Evolutionary conservation across 2,113 vertebrate genomes (phyloP).

Genomic region (Rynchops niger): DNA sequence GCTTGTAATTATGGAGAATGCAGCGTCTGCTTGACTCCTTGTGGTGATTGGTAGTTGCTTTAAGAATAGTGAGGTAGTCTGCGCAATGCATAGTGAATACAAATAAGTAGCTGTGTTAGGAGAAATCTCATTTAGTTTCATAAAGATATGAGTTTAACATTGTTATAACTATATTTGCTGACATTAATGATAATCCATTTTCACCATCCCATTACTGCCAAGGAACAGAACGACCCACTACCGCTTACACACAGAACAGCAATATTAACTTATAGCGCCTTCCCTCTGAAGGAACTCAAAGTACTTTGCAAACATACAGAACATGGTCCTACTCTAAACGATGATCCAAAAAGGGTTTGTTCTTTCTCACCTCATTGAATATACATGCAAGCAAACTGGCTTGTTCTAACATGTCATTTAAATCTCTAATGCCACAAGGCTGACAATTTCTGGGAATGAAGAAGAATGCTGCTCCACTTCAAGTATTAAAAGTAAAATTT

Average conservation of each 20-base stretch:
- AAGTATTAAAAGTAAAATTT: not conserved
- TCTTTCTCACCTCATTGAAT: not conserved
- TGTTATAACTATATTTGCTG: conserved; percentile 63
- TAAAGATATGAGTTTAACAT: conserved; percentile 59
- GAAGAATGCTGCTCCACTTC: not conserved
- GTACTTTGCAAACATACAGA: not conserved
- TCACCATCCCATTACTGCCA: conserved; percentile 45
- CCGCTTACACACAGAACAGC: not conserved
- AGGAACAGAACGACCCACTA: not conserved
- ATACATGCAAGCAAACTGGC: not conserved
- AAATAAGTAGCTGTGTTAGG: conserved; percentile 52
- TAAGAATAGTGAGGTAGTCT: conserved; percentile 70
- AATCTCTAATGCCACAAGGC: not conserved
- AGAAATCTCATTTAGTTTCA: conserved; percentile 68
- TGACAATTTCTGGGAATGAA: not conserved
- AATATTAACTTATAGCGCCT: not conserved
- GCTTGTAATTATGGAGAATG: conserved; percentile 82
- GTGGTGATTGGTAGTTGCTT: conserved; percentile 74
- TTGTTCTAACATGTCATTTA: not conserved
- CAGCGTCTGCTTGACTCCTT: conserved; percentile 78
- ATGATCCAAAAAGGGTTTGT: not conserved
- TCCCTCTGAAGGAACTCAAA: conserved; percentile 53
- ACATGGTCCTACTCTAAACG: not conserved
- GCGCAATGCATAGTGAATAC: conserved; percentile 13
- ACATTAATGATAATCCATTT: conserved; percentile 61